Evolutionary conservation across 1,140 invertebrate species (phyloP).

Genomic region (Danaus plexippus): DNA sequence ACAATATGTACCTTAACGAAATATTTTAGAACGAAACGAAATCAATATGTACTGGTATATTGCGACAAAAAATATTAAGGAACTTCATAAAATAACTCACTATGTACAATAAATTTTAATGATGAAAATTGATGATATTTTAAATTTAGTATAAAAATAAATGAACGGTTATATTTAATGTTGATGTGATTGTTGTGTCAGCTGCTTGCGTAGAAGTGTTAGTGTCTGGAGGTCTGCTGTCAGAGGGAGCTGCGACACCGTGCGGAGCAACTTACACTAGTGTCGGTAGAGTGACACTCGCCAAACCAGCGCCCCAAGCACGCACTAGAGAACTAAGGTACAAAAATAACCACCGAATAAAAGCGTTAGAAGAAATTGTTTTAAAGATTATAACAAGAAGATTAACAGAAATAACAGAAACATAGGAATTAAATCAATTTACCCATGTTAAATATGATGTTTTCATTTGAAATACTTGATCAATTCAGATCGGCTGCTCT

Average conservation of each 20-base stretch:
- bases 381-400: too few relatives aligned
- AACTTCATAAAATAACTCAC: too few relatives aligned
- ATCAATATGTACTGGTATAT: too few relatives aligned
- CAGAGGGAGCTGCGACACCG: conserved; percentile 64
- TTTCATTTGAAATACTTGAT: neutral
- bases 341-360: neutral
- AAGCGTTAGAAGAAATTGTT: neutral
- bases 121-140: too few relatives aligned
- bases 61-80: too few relatives aligned
- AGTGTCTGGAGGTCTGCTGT: conserved; percentile 70
- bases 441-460: too few relatives aligned
- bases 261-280: conserved; percentile 56
- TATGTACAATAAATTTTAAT: too few relatives aligned
- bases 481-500: conserved; percentile 55
- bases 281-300: conserved; percentile 59
- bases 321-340: conserved; percentile 60
- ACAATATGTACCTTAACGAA: too few relatives aligned
- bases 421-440: too few relatives aligned
- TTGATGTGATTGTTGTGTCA: conserved; percentile 22
- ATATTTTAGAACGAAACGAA: too few relatives aligned
- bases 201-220: conserved; percentile 76
- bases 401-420: too few relatives aligned
- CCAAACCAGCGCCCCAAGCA: conserved; percentile 48
- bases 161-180: neutral
- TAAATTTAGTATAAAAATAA: too few relatives aligned